Conservation (phyloP, 2,797 vertebrate genomes). For the Nannoperca australis region DNA sequence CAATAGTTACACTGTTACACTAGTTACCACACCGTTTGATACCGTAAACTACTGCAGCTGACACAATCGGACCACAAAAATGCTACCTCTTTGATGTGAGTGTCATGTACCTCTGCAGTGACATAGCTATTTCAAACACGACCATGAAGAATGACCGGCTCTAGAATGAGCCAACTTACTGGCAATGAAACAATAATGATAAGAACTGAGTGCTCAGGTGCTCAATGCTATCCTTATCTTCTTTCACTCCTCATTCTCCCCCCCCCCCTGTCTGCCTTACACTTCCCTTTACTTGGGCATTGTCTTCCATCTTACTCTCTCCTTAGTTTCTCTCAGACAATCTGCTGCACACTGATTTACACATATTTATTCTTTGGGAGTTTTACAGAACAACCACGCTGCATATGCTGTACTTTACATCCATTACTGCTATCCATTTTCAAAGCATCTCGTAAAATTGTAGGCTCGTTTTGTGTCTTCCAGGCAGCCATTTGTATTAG, state of each 20-base stretch:
- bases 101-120: background rate
- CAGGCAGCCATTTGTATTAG: background rate
- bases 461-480: background rate
- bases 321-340: constrained; percentile 8
- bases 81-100: constrained; percentile 23
- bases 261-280: background rate
- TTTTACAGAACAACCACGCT: constrained; percentile 5
- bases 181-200: background rate
- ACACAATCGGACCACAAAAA: constrained; percentile 16
- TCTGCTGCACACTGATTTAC: constrained; percentile 5
- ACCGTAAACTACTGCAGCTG: constrained; percentile 5
- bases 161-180: constrained; percentile 8
- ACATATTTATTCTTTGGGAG: background rate
- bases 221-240: constrained; percentile 34
- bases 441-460: background rate
- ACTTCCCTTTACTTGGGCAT: constrained; percentile 35
- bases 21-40: background rate
- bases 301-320: constrained; percentile 47
- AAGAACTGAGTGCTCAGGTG: background rate
- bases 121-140: constrained; percentile 33
- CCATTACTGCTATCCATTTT: background rate
- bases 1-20: too few relatives aligned
- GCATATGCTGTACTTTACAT: background rate
- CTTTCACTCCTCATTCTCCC: constrained; percentile 26
- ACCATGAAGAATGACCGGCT: constrained; percentile 31